These are phyloP conservation scores for Pelodiscus sinensis DNA, from an alignment of 2,113 vertebrate genomes.

Conservation along the genomic window DNA sequence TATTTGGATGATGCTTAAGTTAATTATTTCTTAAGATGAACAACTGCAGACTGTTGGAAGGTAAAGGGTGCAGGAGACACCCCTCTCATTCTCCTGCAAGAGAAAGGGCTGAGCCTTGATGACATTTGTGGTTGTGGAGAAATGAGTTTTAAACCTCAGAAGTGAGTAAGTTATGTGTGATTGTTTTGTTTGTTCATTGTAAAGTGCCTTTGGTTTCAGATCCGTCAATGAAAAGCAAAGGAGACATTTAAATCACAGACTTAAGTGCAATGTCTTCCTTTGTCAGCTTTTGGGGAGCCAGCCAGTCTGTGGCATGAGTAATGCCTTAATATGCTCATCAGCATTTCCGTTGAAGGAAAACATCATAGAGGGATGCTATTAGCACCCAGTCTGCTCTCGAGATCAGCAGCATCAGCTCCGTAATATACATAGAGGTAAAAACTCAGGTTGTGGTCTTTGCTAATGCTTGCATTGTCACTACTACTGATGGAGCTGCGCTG, in stretches of 20 bases:
- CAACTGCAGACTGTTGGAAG: background rate
- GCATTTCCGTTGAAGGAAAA: background rate
- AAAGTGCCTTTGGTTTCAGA: background rate
- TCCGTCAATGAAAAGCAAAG: constrained; percentile 12
- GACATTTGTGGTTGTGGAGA: background rate
- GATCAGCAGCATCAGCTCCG: background rate
- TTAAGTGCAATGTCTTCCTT: constrained; percentile 6
- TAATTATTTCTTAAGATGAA: background rate
- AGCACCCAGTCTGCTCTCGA: background rate
- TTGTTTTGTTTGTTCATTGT: background rate
- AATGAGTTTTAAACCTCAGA: background rate
- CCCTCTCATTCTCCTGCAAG: background rate
- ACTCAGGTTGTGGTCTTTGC: background rate
- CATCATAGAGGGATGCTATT: background rate
- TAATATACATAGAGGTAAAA: background rate
- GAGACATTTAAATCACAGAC: constrained; percentile 1
- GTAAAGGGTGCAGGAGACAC: background rate
- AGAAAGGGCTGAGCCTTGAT: background rate
- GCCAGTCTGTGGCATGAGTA: background rate
- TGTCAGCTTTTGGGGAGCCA: constrained; percentile 6
- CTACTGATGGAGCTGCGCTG: background rate
- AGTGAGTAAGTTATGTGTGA: background rate
- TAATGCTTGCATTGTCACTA: background rate
- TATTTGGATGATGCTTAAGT: background rate
- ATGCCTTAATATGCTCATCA: background rate